Percentiles rank a stretch among this genome's conserved stretches.
phyloP scores from a whole-genome alignment of 2,888 invertebrate genomes.

The Prosapia bicincta region DNA sequence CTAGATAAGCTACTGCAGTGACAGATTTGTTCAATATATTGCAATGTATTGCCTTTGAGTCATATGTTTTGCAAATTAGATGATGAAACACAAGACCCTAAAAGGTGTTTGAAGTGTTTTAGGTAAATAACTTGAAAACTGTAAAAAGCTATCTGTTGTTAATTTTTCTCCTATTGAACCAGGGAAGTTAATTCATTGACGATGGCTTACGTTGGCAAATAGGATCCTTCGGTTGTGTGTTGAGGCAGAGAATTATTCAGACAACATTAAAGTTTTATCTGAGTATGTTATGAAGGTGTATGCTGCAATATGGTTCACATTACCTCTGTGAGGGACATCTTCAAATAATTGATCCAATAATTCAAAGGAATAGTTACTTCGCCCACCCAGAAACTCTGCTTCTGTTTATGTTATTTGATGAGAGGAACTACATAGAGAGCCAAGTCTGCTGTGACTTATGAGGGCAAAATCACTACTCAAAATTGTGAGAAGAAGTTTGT shows the following conservation, averaged over 20 bases:
- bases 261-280: not conserved
- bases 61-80: slow-evolving; percentile 6
- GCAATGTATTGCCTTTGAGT: not conserved
- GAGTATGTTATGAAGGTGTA: slow-evolving; percentile 10
- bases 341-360: too few relatives aligned
- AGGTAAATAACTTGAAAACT: not conserved
- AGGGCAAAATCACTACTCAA: not conserved
- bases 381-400: not conserved
- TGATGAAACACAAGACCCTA: not conserved
- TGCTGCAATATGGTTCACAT: not conserved
- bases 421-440: not conserved
- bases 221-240: slow-evolving; percentile 10
- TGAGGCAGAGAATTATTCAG: slow-evolving; percentile 4
- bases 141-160: not conserved
- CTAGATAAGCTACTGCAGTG: not conserved
- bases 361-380: not conserved
- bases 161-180: not conserved
- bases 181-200: slow-evolving; percentile 1
- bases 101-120: not conserved
- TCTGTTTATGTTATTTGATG: not conserved
- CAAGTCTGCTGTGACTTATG: not conserved
- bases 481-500: too few relatives aligned
- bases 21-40: not conserved
- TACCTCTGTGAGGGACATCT: too few relatives aligned
- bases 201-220: slow-evolving; percentile 6